These are phyloP conservation scores for Drosophila jambulina DNA, from an alignment of 1,140 invertebrate species.

Conservation along the genomic window DNA sequence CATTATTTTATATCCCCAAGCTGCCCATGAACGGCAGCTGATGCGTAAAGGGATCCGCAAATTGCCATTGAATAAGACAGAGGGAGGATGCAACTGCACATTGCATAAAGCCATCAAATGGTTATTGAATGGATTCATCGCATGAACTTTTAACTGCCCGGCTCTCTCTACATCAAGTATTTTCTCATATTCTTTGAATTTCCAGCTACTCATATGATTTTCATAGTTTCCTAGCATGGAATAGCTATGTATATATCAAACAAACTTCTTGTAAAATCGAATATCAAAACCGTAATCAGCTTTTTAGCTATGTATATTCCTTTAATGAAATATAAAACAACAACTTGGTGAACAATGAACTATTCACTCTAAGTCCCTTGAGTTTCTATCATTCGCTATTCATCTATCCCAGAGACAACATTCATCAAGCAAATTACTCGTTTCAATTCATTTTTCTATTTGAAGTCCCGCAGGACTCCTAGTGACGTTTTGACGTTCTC, in stretches of 20 bases:
- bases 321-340: neutral
- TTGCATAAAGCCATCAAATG: neutral
- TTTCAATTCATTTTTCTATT: slow-evolving; percentile 8
- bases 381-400: neutral
- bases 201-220: neutral
- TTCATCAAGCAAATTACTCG: slow-evolving; percentile 25
- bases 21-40: neutral
- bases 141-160: neutral
- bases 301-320: neutral
- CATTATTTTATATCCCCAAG: slow-evolving; percentile 20
- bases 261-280: neutral
- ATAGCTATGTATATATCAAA: neutral
- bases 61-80: slow-evolving; percentile 14
- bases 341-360: neutral
- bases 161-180: neutral
- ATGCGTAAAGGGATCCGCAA: neutral
- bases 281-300: neutral
- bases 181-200: neutral
- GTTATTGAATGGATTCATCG: neutral
- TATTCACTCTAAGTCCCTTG: neutral
- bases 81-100: slow-evolving; percentile 5
- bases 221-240: neutral
- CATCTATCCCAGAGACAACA: neutral
- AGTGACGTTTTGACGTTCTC: neutral
- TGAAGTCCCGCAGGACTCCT: neutral